phyloP scores from a whole-genome alignment of 2,888 invertebrate genomes.

The Diogma glabrata region DNA sequence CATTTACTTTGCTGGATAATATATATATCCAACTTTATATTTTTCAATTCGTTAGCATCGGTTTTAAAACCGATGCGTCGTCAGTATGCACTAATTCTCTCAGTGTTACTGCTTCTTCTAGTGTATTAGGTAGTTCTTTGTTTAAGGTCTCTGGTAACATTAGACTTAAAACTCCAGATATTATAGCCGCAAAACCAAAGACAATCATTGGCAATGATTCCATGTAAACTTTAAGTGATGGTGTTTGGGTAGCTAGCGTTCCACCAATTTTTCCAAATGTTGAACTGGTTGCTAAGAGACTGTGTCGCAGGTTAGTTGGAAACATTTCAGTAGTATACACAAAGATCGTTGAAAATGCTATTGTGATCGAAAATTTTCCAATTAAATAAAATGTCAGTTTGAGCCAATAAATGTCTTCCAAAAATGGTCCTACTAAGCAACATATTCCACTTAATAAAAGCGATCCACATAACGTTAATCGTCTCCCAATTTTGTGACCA shows the following conservation, averaged over 20 bases:
- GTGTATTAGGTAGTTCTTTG: slow-evolving; percentile 46
- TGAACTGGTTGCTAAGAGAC: slow-evolving; percentile 53
- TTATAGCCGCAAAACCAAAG: slow-evolving; percentile 44
- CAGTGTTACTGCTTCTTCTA: slow-evolving; percentile 51
- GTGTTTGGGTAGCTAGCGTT: slow-evolving; percentile 57
- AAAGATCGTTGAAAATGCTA: slow-evolving; percentile 56
- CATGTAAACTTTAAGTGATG: slow-evolving; percentile 39
- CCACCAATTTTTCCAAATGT: slow-evolving; percentile 58
- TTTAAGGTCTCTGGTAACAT: slow-evolving; percentile 52
- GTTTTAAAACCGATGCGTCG: too few relatives aligned
- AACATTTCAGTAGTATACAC: slow-evolving; percentile 60
- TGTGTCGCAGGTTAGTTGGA: slow-evolving; percentile 53
- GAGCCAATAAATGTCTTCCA: slow-evolving; percentile 11
- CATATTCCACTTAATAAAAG: background rate
- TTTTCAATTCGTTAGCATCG: too few relatives aligned
- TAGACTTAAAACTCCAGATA: slow-evolving; percentile 44
- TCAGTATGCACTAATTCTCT: too few relatives aligned
- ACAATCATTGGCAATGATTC: slow-evolving; percentile 43
- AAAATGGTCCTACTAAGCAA: background rate
- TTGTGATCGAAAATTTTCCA: slow-evolving; percentile 53
- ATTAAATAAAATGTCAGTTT: slow-evolving; percentile 39
- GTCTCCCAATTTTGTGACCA: background rate
- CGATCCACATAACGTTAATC: background rate
- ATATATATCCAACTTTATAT: too few relatives aligned
- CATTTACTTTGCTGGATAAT: too few relatives aligned